Evolutionary conservation across 2,888 invertebrate species (phyloP), one percentile per base, ranked within the genome.

Genomic region (Odontocerum albicorne): DNA sequence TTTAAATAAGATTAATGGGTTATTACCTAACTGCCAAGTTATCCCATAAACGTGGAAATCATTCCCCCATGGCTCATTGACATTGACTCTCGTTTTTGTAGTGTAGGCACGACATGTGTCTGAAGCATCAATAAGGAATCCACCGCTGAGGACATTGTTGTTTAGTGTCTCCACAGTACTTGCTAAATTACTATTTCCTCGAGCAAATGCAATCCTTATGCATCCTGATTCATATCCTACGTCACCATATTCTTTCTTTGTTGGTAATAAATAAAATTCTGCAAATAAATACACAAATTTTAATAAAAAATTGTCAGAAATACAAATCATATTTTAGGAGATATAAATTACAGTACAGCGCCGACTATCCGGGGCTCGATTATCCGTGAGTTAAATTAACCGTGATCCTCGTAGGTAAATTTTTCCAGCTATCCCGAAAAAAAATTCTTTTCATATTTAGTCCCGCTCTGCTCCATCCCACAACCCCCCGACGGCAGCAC

Each of bases 171-270:
- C 75, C n/a, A n/a, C n/a, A n/a, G n/a, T n/a, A n/a, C n/a, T n/a
- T 7, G 61, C 57, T 4, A 64, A 59, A 44, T 75, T 73, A 2
- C 42, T 63, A 66, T 88, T 89, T 16, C 90, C 90, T 4, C 82
- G 73, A 0, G 83, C 74, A 61, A 85, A 82, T 2, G 88, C 88
- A 39, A 92, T 77, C 59, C 87, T 82, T 38, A 92, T 79, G 65
- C 88, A 82, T 0, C 90, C 89, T 1, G 88, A 87, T 15, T 80
- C 74, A 60, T 76, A 80, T 60, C 72, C 73, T 63, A 70, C 67
- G 39, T 67, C 61, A 8, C 84, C 89, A 63, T 88, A 89, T 49
- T 75, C 76, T 47, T 81, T 81, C 21, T 79, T 68, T 33, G 76
- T 69, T 0, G 90, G 87, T 65, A 87, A 83, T 65, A 88, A 72